Evolutionary conservation across 2,113 vertebrate genomes (phyloP), one percentile per base, ranked within the genome.

Genomic region (Podarcis muralis): DNA sequence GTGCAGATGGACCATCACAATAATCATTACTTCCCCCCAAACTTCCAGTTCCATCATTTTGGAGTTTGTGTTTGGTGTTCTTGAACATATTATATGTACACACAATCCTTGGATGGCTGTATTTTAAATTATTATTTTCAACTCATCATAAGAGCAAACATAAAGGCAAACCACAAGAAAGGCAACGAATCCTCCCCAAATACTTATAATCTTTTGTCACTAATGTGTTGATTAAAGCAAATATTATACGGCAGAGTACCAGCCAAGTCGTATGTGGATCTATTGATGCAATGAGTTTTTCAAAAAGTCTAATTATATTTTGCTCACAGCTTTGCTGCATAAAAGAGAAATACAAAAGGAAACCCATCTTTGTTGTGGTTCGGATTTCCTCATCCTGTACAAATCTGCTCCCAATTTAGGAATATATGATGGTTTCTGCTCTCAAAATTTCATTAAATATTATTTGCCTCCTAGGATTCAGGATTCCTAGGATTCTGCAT

Each of bases 391-490:
- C 74, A 90, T 92, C 62, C 82, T 93, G 62, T 37, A 87, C 80
- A 90, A 92, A 90, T 93, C 91, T 95, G 95, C 89, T 91, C 57
- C 77, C 91, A 87, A 94, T 93, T 93, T 94, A 93, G 74, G 92
- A 92, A 87, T 87, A 40, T 37, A 91, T 15, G 32, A 76, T 43
- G 71, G 86, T 72, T 92, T 91, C 89, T 93, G 84, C 88, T 94
- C 89, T 92, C 90, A 90, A 12, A 62, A 94, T 95, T 93, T 92
- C 88, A 72, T 85, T 91, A 48, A 48, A 48, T 48, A 11, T 48
- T 92, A 18, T 90, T 77, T 86, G 84, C 81, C 53, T 87, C 89
- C 84, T 83, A 81, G 76, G 27, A 78, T 91, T 43, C 89, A 90
- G 35, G n/a, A n/a, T n/a, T n/a, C 84, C 59, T 74, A 92, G 84